Evolutionary conservation across 1,140 invertebrate genomes (phyloP).

Genomic region (Trichomalopsis sarcophagae): DNA sequence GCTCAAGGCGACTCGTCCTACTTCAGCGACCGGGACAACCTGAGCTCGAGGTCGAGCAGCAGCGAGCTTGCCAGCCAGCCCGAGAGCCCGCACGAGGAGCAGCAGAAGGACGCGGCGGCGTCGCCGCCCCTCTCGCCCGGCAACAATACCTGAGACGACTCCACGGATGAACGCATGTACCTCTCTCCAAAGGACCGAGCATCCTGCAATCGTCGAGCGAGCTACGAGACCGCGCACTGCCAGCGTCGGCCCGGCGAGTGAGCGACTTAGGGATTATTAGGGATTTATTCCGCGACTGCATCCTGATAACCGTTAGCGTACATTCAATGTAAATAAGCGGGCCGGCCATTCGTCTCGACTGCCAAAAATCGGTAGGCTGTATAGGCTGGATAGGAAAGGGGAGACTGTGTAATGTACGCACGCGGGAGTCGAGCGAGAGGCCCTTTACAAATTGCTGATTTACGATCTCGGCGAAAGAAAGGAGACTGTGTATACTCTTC

Average conservation of each 20-base stretch:
- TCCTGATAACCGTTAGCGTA: background rate
- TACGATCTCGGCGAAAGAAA: slow-evolving; percentile 27
- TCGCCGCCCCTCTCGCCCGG: slow-evolving; percentile 68
- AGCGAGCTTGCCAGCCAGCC: slow-evolving; percentile 65
- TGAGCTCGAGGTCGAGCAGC: slow-evolving; percentile 76
- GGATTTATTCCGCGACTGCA: slow-evolving; percentile 19
- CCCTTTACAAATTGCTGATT: slow-evolving; percentile 18
- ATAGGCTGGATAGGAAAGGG: too few relatives aligned
- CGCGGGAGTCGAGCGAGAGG: background rate
- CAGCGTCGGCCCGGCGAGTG: background rate
- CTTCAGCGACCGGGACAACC: slow-evolving; percentile 77
- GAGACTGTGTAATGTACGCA: too few relatives aligned
- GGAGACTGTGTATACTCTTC: background rate
- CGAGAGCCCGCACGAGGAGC: slow-evolving; percentile 71
- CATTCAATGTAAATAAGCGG: slow-evolving; percentile 41
- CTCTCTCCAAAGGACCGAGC: background rate
- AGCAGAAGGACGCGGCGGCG: slow-evolving; percentile 63
- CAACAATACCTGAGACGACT: slow-evolving; percentile 69
- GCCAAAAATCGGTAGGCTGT: slow-evolving; percentile 9
- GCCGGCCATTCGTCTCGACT: slow-evolving; percentile 5
- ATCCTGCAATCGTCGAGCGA: background rate
- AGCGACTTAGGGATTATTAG: slow-evolving; percentile 13
- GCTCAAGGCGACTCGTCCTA: slow-evolving; percentile 74
- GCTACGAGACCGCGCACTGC: background rate
- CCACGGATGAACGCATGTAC: background rate